Base-by-base conservation (phyloP, 2,113 vertebrate species). In the Dicentrarchus labrax region DNA sequence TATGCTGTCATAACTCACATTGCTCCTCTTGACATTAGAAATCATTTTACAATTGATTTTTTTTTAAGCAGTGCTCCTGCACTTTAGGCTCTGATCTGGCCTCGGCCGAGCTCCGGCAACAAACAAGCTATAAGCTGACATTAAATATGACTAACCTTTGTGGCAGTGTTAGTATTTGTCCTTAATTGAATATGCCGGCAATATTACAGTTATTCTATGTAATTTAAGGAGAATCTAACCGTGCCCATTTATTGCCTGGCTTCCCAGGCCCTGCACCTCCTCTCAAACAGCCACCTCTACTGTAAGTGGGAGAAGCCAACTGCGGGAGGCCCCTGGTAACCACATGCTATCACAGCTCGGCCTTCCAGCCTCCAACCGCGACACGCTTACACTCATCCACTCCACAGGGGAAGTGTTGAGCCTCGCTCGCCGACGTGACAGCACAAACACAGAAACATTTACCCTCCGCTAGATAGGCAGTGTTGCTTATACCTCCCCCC, bases 261-360 rank as follows among this genome's bases (percentile, higher is more conserved):
- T 66, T 67, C 59, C 36, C n/a, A 12, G 64, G 77, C 65, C 66
- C 47, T 17, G 73, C 43, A 39, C 85, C 38, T 48, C 60, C 80
- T 64, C 78, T 56, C 57, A 1, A 39, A 62, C 45, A 54, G 30
- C 72, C 53, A 66, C 85, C 81, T 77, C 30, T 50, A 2, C 78
- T 74, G 75, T 76, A 41, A 84, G 78, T 68, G 83, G 77, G 79
- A 83, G 82, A 66, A 75, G 72, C 60, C 86, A 47, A 82, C 91
- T 38, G 86, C 85, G 13, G 89, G 93, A 90, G 85, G 83, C 89
- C 83, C 78, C 71, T 78, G 83, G 59, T 80, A 86, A 90, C 86
- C 94, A 92, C 91, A 93, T 92, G 92, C 92, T 92, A 82, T 90
- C 91, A 91, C 92, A 94, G 92, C 90, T 92, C 88, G 87, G 88